Evolutionary conservation across 2,113 vertebrate species (phyloP), one percentile per base, ranked within the genome.

Genomic region (Leptocoma aspasia): DNA sequence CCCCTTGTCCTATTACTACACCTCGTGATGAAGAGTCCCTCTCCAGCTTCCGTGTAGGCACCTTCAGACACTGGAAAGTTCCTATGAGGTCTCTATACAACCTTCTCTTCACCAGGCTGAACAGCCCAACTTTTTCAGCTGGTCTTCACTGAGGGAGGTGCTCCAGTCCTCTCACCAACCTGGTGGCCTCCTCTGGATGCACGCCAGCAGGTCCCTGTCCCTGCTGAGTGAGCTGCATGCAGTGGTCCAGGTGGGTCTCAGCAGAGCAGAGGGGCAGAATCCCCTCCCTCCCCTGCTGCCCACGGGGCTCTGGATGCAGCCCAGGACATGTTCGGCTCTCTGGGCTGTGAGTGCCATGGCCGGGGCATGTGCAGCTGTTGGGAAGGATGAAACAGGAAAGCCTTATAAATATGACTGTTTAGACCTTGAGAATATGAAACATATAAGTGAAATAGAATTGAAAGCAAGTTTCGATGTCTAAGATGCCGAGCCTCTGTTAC

Each of bases 181-280:
- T 61, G 8, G 10, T 39, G 28, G 15, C 15, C 26, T 10, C 6
- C n/a, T 64, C 59, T 44, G 37, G 4, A 2, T 23, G 56, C 0
- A 0, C 15, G 9, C 8, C 44, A 50, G 2, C 31, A 42, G 50
- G 21, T 50, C 21, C 8, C 8, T 49, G 42, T 64, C 26, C 15
- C 0, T 44, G 7, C 57, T 2, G 4, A 56, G 35, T 41, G 57
- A 1, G 2, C 57, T 72, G 59, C 26, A 5, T 80, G 65, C 56
- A 61, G 56, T 1, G 31, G 35, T 80, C 50, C 66, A 72, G 50
- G 27, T 49, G 50, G 49, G n/a, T 64, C 50, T 72, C 17, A 72
- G 4, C 66, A 71, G 85, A 64, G 75, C 85, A 54, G 56, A 70
- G 56, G 64, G n/a, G 15, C 75, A 79, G 41, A 70, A 78, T 78